Conservation (phyloP, 2,888 invertebrate genomes). For the Dryadula phaetusa region DNA sequence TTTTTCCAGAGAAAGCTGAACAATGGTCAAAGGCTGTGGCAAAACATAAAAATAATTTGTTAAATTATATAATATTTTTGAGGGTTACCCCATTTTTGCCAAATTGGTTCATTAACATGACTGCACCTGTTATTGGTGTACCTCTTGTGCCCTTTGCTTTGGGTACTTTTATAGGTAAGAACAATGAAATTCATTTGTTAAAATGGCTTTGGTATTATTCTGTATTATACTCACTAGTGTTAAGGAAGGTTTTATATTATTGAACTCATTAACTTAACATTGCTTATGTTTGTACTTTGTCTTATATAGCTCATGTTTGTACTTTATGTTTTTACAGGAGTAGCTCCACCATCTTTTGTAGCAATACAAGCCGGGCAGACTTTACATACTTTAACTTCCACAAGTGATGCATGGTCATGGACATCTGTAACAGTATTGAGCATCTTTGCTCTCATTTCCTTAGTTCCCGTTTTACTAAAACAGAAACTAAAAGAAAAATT, state of each 20-base stretch:
- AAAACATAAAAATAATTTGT: conserved; percentile 93
- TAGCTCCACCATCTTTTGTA: conserved; percentile 98
- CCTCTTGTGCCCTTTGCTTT: conserved; percentile 95
- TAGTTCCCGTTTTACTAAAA: conserved; percentile 95
- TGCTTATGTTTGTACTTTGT: neutral
- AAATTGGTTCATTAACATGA: conserved; percentile 99
- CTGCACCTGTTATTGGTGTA: conserved; percentile 98
- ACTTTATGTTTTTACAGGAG: conserved; percentile 84
- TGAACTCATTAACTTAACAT: too few species aligned
- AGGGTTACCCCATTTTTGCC: conserved; percentile 98
- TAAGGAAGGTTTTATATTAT: too few species aligned
- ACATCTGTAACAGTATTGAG: conserved; percentile 91
- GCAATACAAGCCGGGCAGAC: conserved; percentile 99
- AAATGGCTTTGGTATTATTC: too few species aligned
- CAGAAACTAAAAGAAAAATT: conserved; percentile 91
- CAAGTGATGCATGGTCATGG: conserved; percentile 94
- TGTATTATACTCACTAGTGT: too few species aligned
- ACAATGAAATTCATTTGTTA: neutral
- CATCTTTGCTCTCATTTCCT: conserved; percentile 91
- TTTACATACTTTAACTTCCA: conserved; percentile 95
- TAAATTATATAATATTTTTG: conserved; percentile 98
- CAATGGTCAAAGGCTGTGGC: conserved; percentile 94
- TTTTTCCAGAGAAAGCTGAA: conserved; percentile 94
- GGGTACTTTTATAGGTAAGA: conserved; percentile 96
- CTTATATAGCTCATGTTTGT: neutral